Conservation (phyloP, 2,888 invertebrate species). For the Unio pictorum region DNA sequence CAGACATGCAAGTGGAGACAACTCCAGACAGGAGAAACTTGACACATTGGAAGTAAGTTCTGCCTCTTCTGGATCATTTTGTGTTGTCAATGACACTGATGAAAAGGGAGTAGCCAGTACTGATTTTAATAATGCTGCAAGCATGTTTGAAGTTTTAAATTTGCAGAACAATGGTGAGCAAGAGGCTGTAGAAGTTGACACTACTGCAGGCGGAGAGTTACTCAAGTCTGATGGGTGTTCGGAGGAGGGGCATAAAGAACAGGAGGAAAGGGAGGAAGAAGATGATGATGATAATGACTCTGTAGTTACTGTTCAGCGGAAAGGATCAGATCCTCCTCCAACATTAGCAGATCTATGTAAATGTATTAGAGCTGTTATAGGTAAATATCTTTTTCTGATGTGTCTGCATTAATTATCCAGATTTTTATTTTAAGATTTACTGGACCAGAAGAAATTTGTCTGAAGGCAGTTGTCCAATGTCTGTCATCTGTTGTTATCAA, state of each 20-base stretch:
- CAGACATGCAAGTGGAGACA: constrained; percentile 27
- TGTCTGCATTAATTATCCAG: not conserved
- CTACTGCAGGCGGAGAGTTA: constrained; percentile 10
- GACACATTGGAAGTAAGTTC: constrained; percentile 28
- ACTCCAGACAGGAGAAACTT: constrained; percentile 32
- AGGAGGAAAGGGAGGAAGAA: constrained; percentile 35
- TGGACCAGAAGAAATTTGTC: too few relatives aligned
- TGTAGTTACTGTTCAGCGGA: constrained; percentile 52
- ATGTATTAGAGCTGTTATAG: constrained; percentile 63
- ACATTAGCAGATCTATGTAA: constrained; percentile 49
- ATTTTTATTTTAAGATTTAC: not conserved
- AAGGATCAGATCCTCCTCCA: constrained; percentile 44
- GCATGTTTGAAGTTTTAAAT: constrained; percentile 34
- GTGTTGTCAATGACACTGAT: constrained; percentile 49
- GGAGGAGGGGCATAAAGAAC: constrained; percentile 12
- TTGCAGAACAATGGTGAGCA: constrained; percentile 18
- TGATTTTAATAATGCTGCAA: constrained; percentile 12
- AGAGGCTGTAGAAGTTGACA: constrained; percentile 9
- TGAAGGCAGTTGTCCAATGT: too few relatives aligned
- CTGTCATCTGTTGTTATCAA: too few relatives aligned
- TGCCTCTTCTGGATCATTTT: constrained; percentile 55
- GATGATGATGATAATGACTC: constrained; percentile 53
- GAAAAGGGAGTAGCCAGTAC: constrained; percentile 22
- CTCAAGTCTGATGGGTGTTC: constrained; percentile 9
- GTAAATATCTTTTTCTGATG: constrained; percentile 34